phyloP scores from a whole-genome alignment of 2,888 invertebrate genomes.

The Xestoiulus laeticollis region DNA sequence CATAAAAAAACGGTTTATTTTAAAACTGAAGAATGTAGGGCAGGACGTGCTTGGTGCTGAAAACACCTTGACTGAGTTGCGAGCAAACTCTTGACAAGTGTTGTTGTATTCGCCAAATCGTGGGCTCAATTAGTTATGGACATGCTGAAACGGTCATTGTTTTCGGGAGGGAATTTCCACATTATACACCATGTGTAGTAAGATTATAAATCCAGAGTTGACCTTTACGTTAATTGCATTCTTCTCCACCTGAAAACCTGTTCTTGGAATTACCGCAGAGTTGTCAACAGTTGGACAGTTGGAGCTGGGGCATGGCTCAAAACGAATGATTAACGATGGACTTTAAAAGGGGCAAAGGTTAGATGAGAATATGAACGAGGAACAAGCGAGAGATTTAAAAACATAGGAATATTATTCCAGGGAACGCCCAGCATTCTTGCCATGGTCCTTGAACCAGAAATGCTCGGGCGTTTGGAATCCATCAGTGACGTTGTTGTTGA shows the following conservation, averaged over 20 bases:
- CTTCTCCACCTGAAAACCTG: neutral
- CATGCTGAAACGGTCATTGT: neutral
- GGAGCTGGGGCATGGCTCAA: neutral
- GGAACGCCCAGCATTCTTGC: neutral
- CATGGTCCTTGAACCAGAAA: neutral
- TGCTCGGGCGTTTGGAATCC: neutral
- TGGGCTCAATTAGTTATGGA: conserved; percentile 4
- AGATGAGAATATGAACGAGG: neutral
- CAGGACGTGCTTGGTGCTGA: conserved; percentile 34
- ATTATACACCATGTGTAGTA: neutral
- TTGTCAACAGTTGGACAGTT: neutral
- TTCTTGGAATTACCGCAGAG: neutral
- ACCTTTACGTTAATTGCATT: neutral
- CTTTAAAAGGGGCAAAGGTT: neutral
- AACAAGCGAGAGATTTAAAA: neutral
- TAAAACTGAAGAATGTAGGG: conserved; percentile 32
- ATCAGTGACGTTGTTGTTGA: neutral
- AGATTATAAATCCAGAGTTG: neutral
- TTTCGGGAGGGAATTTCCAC: neutral
- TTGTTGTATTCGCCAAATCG: conserved; percentile 11
- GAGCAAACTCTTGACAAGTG: neutral
- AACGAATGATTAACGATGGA: neutral
- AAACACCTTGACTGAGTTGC: conserved; percentile 39
- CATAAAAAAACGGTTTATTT: conserved; percentile 9
- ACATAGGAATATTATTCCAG: neutral